These are phyloP conservation scores for Arctocebus calabarensis DNA, from an alignment of 2,797 vertebrate species.

Conservation along the genomic window DNA sequence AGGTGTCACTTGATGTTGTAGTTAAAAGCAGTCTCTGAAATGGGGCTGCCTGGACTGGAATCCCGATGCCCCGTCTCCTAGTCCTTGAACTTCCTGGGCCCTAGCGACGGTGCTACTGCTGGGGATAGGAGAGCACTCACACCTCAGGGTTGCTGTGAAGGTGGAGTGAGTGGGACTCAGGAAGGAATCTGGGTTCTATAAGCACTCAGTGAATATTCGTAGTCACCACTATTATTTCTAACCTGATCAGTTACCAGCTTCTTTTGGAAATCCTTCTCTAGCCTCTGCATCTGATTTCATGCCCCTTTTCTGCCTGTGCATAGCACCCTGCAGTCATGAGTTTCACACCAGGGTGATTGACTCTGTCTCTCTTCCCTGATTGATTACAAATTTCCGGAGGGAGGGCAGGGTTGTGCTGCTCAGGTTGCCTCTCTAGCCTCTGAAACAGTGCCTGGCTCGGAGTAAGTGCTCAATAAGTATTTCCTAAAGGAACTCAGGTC, in stretches of 20 bases:
- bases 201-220: not conserved
- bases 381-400: not conserved
- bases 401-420: constrained; percentile 8
- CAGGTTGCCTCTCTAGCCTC: not conserved
- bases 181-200: not conserved
- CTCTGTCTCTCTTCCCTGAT: not conserved
- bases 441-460: not conserved
- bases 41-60: not conserved
- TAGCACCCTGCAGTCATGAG: not conserved
- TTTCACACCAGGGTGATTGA: not conserved
- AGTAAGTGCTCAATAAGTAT: constrained; percentile 15
- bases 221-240: constrained; percentile 8
- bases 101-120: not conserved
- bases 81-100: not conserved
- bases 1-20: not conserved
- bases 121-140: not conserved
- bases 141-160: not conserved
- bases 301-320: not conserved
- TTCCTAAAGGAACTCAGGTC: constrained; percentile 22
- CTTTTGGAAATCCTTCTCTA: not conserved
- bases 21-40: not conserved
- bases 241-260: not conserved
- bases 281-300: not conserved
- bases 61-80: not conserved
- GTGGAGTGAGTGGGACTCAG: not conserved